Evolutionary conservation across 2,797 vertebrate genomes (phyloP).

Genomic region (Ammospiza maritima): DNA sequence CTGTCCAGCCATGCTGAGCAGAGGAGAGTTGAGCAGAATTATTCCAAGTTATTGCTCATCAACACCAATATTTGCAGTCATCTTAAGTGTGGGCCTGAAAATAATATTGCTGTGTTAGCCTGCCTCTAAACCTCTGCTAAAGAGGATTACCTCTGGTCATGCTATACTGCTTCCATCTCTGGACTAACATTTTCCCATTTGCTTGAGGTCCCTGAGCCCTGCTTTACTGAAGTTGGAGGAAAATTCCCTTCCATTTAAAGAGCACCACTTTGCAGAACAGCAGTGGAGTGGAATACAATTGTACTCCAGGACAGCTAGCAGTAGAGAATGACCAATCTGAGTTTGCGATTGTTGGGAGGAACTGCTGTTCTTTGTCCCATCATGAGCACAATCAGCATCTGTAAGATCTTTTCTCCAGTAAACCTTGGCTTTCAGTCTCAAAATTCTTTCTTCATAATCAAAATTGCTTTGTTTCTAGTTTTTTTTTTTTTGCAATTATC

Average conservation of each 20-base stretch:
- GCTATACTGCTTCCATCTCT: not conserved
- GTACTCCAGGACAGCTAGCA: not conserved
- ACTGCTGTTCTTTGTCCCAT: not conserved
- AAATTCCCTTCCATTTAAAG: slow-evolving; percentile 12
- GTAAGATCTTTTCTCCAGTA: not conserved
- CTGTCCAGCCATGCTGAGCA: not conserved
- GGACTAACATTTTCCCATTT: not conserved
- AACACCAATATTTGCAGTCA: rapidly evolving
- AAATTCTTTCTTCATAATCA: not conserved
- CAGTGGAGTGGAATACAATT: not conserved
- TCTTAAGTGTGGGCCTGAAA: not conserved
- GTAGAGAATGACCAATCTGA: not conserved
- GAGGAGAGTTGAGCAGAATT: not conserved
- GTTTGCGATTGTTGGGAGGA: not conserved
- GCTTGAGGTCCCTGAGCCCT: not conserved
- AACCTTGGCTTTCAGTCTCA: not conserved
- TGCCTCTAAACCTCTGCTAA: not conserved
- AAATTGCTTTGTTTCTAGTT: not conserved
- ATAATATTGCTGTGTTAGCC: not conserved
- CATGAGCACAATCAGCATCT: not conserved
- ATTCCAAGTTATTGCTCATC: not conserved
- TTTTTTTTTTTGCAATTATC: not conserved
- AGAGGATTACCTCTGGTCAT: not conserved
- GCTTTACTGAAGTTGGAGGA: not conserved
- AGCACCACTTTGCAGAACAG: slow-evolving; percentile 3